phyloP scores from a whole-genome alignment of 2,797 vertebrate genomes.

The Staurois parvus region DNA sequence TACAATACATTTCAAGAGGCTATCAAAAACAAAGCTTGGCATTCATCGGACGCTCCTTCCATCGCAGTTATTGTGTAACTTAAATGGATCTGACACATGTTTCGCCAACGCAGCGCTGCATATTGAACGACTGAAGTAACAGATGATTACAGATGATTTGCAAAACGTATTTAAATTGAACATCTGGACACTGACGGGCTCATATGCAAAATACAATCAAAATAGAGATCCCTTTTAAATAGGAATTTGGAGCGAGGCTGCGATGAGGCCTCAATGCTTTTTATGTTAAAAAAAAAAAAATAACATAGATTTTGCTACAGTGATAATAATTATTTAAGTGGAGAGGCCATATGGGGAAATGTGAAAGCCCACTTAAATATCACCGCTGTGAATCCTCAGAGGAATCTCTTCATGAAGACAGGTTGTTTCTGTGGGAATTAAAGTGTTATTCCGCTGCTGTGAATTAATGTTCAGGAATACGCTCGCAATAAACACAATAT shows the following conservation, averaged over 20 bases:
- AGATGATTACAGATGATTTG: conserved; percentile 51
- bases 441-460: not conserved
- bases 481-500: not conserved
- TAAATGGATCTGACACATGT: conserved; percentile 31
- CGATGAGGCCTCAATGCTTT: not conserved
- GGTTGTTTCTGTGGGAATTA: not conserved
- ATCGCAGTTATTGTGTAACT: conserved; percentile 31
- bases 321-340: not conserved
- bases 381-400: not conserved
- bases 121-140: conserved; percentile 26
- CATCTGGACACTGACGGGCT: conserved; percentile 41
- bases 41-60: not conserved
- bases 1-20: conserved; percentile 6
- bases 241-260: not conserved
- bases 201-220: conserved; percentile 22
- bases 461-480: not conserved
- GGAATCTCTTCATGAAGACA: not conserved
- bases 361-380: not conserved
- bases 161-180: conserved; percentile 46
- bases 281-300: not conserved
- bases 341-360: not conserved
- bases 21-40: not conserved
- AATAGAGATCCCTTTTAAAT: conserved; percentile 35
- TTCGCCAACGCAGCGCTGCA: not conserved
- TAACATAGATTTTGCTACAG: conserved; percentile 14